A percentile compares a stretch with the other conserved stretches of the same genome.
These are phyloP conservation scores for Actias luna DNA, from an alignment of 2,888 invertebrate genomes.

Conservation along the genomic window DNA sequence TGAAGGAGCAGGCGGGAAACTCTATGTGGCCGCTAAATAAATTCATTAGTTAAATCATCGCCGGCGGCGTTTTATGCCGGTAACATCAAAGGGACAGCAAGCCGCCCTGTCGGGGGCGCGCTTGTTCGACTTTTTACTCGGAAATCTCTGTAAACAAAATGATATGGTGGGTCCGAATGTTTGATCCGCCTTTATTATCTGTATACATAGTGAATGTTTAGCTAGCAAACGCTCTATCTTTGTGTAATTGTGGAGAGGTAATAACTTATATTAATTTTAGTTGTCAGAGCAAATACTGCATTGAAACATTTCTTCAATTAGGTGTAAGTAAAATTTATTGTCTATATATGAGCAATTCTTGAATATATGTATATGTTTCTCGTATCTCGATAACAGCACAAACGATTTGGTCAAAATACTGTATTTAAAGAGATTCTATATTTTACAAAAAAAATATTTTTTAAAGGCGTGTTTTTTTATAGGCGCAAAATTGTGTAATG, in stretches of 20 bases:
- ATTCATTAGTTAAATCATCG: constrained; percentile 83
- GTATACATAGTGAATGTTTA: constrained; percentile 71
- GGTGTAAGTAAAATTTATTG: neutral
- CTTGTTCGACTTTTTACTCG: constrained; percentile 77
- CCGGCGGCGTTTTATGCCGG: constrained; percentile 82
- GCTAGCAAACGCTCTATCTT: constrained; percentile 66
- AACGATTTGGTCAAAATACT: too few species aligned
- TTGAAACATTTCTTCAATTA: constrained; percentile 36
- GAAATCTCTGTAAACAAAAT: constrained; percentile 82
- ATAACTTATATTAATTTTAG: constrained; percentile 50
- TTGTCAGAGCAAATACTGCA: constrained; percentile 37
- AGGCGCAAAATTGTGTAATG: too few species aligned
- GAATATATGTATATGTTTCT: too few species aligned
- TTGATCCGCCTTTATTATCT: constrained; percentile 80
- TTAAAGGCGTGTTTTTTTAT: too few species aligned
- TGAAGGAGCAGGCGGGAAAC: constrained; percentile 49
- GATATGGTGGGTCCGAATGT: constrained; percentile 78
- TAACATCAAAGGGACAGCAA: constrained; percentile 73
- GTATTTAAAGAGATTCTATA: too few species aligned
- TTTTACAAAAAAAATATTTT: too few species aligned
- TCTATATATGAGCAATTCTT: too few species aligned
- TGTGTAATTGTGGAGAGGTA: constrained; percentile 62
- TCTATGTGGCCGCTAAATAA: constrained; percentile 79
- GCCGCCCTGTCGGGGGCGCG: constrained; percentile 72
- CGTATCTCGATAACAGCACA: too few species aligned